phyloP scores from a whole-genome alignment of 2,888 invertebrate genomes.

The Stenchaetothrips biformis region DNA sequence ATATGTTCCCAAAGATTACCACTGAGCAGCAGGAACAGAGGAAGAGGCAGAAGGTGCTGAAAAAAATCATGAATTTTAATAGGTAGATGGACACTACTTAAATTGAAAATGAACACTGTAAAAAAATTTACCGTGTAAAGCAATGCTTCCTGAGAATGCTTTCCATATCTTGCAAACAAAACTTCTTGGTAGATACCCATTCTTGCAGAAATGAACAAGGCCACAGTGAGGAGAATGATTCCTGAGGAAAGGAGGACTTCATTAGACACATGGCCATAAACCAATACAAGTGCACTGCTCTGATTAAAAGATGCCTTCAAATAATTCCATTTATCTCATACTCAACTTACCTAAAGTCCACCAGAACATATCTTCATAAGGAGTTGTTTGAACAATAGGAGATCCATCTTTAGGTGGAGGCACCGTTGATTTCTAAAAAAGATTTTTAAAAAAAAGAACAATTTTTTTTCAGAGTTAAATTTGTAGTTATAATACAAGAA shows the following conservation, averaged over 20 bases:
- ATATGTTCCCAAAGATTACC: constrained; percentile 74
- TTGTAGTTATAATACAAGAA: constrained; percentile 33
- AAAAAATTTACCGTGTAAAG: constrained; percentile 64
- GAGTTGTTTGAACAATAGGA: constrained; percentile 38
- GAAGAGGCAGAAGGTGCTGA: constrained; percentile 82
- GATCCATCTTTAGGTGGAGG: constrained; percentile 36
- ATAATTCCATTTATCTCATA: not conserved
- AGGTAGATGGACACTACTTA: not conserved
- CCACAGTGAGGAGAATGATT: constrained; percentile 75
- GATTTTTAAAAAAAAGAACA: constrained; percentile 27
- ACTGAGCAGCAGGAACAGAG: constrained; percentile 77
- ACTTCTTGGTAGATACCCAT: constrained; percentile 95
- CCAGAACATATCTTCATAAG: constrained; percentile 56
- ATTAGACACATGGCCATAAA: constrained; percentile 25
- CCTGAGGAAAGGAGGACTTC: constrained; percentile 44
- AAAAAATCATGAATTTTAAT: constrained; percentile 41
- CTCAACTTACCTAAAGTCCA: constrained; percentile 53
- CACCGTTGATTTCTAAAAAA: constrained; percentile 37
- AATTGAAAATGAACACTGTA: constrained; percentile 30
- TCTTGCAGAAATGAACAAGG: constrained; percentile 85
- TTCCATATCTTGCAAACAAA: constrained; percentile 76
- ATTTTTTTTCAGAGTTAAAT: constrained; percentile 19
- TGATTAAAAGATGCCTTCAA: not conserved
- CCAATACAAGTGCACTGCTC: not conserved
- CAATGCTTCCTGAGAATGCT: constrained; percentile 83